Evolutionary conservation across 2,113 vertebrate genomes (phyloP), one percentile per base, ranked within the genome.

Genomic region (Athene noctua): DNA sequence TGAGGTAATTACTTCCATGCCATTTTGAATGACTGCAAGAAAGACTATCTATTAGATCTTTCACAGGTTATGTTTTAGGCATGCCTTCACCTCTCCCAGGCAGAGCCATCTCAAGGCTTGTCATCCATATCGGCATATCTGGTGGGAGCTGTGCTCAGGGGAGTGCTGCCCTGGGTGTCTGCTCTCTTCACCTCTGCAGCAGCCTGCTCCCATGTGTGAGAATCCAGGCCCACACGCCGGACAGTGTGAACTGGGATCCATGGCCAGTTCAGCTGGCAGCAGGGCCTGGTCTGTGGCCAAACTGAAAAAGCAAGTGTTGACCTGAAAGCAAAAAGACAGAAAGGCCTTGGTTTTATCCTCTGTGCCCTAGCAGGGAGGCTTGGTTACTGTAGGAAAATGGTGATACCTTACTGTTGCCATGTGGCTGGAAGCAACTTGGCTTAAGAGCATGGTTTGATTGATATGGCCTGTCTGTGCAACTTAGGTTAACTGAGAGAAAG

Each of bases 151-250:
- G 36, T 77, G 80, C 5, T 27, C 15, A 22, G 29, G 38, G 44
- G 22, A 47, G 13, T 26, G 57, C 36, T 57, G 46, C 62, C 30
- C 13, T 27, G 46, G 10, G 25, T 46, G 36, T 44, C 36, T 25
- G 38, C 36, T 59, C 18, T 17, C 62, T 34, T 66, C 40, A 9
- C 40, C 34, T 30, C 55, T 49, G 52, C 2, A 9, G 3, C 44
- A 71, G 25, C 21, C 79, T 82, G 38, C 14, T 38, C 9, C 10
- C 29, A 8, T 7, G 21, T 46, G 46, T 29, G 23, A 83, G 75
- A 68, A 36, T 25, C 4, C 1, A 1, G 44, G 30, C 30, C 66
- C 36, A 32, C 10, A 10, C 1, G 3, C 10, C 1, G 3, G 16
- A 38, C 8, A 49, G 15, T 7, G 21, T n/a, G 47, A 46, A 17